A percentile compares a stretch with the other conserved stretches of the same genome.
Conservation (phyloP, 2,888 invertebrate species). For the Drosophila kanekoi region DNA sequence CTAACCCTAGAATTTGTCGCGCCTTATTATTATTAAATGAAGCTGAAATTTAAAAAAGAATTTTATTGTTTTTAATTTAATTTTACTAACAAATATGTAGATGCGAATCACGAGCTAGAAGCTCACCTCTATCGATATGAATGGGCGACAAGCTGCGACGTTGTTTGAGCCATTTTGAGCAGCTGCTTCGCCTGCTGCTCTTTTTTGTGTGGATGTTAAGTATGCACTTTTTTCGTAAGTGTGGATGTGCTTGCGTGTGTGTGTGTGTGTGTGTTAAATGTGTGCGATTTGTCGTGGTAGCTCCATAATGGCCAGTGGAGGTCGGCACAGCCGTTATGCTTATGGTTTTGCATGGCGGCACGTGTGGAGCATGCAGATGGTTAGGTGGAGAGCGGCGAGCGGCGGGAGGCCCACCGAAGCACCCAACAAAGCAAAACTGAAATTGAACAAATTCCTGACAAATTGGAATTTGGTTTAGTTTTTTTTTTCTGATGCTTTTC, state of each 20-base stretch:
- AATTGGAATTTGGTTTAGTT: slow-evolving; percentile 83
- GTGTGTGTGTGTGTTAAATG: slow-evolving; percentile 72
- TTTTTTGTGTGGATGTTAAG: slow-evolving; percentile 70
- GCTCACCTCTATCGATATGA: slow-evolving; percentile 48
- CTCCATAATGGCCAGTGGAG: slow-evolving; percentile 75
- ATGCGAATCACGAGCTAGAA: slow-evolving; percentile 11
- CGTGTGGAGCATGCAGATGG: slow-evolving; percentile 73
- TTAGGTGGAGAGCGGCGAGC: background rate
- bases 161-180: slow-evolving; percentile 69
- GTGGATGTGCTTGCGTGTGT: slow-evolving; percentile 4
- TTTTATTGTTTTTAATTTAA: too few relatives aligned
- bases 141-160: slow-evolving; percentile 53
- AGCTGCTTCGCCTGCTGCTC: slow-evolving; percentile 66
- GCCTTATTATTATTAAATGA: too few relatives aligned
- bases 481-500: slow-evolving; percentile 48
- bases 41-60: too few relatives aligned
- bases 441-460: slow-evolving; percentile 84
- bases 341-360: slow-evolving; percentile 79
- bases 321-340: slow-evolving; percentile 67
- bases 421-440: slow-evolving; percentile 76
- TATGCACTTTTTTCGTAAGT: slow-evolving; percentile 68
- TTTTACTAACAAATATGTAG: too few relatives aligned
- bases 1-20: too few relatives aligned
- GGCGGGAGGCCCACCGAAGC: slow-evolving; percentile 25
- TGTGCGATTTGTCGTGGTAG: slow-evolving; percentile 77